Base-by-base conservation (phyloP, 2,113 vertebrate genomes). In the Theropithecus gelada region DNA sequence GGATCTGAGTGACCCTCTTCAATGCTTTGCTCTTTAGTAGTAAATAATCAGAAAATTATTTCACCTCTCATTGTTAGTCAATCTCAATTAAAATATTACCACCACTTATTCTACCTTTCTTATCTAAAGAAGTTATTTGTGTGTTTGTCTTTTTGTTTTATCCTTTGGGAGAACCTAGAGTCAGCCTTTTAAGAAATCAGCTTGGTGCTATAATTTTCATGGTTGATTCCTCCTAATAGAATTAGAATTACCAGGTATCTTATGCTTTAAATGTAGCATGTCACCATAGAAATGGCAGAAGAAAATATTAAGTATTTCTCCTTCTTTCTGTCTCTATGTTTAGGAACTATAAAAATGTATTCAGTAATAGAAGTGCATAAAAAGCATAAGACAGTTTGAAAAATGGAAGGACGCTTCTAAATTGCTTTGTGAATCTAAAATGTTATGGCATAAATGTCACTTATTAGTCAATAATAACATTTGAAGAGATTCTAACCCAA, bases 341-440 rank as follows among this genome's bases (percentile, higher is more conserved):
- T 48, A 79, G 35, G 32, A 6, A 66, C 12, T 72, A 52, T 59
- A 55, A 43, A 94, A 95, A 64, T 81, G 50, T 30, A 64, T 38
- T 64, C 45, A 76, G n/a, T 64, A 57, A 75, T 23, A 48, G 20
- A 14, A 9, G 18, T 73, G 9, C 75, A 68, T 87, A 45, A 76
- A 96, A 86, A 72, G 23, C n/a, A 32, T 45, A 50, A 59, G 32
- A 43, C n/a, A 17, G 12, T 64, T 91, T 82, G 55, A n/a, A 93
- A 94, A 93, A 68, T 59, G 25, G 68, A 94, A 88, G 23, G 43
- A 30, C 70, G 52, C 25, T 23, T 97, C 45, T 70, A 76, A 93
- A 92, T 86, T 81, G 35, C 80, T 89, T 87, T 61, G 17, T 81
- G 64, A 88, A 92, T 96, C 92, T 94, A 91, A 97, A 95, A 89